Conservation (phyloP, 2,888 invertebrate species). For the Plagiodera versicolora region DNA sequence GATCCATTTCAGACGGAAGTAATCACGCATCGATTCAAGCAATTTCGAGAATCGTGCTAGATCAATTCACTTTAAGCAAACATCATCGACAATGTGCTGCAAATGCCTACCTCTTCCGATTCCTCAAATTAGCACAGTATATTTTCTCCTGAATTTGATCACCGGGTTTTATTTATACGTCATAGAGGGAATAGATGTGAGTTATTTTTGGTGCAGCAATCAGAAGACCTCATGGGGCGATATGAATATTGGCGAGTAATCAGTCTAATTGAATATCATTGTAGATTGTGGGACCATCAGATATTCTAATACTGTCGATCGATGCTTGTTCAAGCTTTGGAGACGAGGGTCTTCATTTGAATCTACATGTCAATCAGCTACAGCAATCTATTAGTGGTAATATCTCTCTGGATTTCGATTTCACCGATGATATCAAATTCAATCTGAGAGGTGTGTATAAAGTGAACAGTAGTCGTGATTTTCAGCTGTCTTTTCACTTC, state of each 20-base stretch:
- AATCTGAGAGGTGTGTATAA: conserved; percentile 16
- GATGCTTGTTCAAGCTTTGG: conserved; percentile 6
- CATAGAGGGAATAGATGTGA: neutral
- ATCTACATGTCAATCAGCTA: conserved; percentile 8
- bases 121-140: neutral
- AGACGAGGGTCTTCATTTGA: conserved; percentile 8
- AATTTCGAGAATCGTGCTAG: neutral
- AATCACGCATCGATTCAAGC: conserved; percentile 9
- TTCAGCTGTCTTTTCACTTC: neutral
- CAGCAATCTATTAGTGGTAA: conserved; percentile 26
- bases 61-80: neutral
- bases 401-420: conserved; percentile 20
- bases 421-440: conserved; percentile 24
- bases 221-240: neutral
- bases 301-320: conserved; percentile 10
- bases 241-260: neutral
- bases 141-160: neutral
- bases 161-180: neutral
- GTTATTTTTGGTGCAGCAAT: neutral
- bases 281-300: conserved; percentile 9
- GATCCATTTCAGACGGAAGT: conserved; percentile 8
- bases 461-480: neutral
- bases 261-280: neutral
- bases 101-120: neutral
- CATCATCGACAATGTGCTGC: neutral